Evolutionary conservation across 2,888 invertebrate species (phyloP).

Genomic region (Lasioglossum calceatum): DNA sequence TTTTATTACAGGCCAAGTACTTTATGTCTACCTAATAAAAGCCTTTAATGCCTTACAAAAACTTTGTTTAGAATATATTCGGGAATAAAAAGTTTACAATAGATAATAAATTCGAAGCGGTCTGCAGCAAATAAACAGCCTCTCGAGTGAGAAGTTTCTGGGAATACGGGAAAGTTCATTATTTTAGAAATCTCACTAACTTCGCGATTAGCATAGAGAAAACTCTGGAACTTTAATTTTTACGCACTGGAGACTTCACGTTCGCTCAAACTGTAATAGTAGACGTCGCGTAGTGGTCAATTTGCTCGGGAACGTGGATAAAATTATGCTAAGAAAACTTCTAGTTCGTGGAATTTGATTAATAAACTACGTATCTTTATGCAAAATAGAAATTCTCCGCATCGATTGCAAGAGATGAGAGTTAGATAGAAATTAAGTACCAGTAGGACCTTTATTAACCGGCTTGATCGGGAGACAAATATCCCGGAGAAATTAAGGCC

Average conservation of each 20-base stretch:
- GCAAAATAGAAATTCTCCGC: background rate
- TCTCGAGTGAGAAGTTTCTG: background rate
- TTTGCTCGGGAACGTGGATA: background rate
- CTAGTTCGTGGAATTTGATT: background rate
- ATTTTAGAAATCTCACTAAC: background rate
- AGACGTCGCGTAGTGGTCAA: background rate
- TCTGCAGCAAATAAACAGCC: background rate
- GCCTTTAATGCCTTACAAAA: background rate
- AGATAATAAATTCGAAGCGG: background rate
- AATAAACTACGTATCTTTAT: background rate
- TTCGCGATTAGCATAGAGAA: background rate
- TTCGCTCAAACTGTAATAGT: background rate
- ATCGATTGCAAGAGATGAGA: background rate
- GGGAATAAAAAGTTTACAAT: background rate
- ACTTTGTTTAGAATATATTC: conserved; percentile 3
- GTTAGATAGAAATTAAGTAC: too few relatives aligned
- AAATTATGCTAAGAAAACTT: background rate
- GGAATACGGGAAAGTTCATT: background rate
- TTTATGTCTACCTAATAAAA: background rate
- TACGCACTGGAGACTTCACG: background rate
- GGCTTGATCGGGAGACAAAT: too few relatives aligned
- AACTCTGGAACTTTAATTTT: background rate
- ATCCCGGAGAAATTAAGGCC: too few relatives aligned
- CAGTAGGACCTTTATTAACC: too few relatives aligned
- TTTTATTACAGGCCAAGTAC: background rate